Evolutionary conservation across 2,113 vertebrate species (phyloP), one percentile per base, ranked within the genome.

Genomic region (Suricata suricatta): DNA sequence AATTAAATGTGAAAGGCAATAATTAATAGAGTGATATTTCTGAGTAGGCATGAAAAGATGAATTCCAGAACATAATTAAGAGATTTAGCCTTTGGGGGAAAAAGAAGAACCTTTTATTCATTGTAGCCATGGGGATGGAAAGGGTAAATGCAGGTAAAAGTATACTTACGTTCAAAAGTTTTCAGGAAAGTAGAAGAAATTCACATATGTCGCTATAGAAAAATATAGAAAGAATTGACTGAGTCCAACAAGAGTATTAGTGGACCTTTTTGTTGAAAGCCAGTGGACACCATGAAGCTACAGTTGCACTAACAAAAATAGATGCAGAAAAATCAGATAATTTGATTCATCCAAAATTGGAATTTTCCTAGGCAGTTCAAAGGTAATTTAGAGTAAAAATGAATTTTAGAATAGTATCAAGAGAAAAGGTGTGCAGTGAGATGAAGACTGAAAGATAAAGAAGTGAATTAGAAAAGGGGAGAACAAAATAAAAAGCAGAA

Each of bases 241-340:
- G 66, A 0, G 16, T 8, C 21, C 25, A 66, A 60, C 19, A 41
- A 2, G 21, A 47, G 21, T 52, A 13, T 38, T 15, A 29, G 19
- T 35, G 17, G 7, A 7, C 1, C 41, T 85, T 11, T 0, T 2
- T 82, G 1, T 1, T 35, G n/a, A 86, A 83, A 52, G 29, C 9
- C 16, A 66, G 38, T 72, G 19, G 23, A 68, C 33, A 38, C 33
- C 25, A 29, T n/a, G 19, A 71, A 50, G 10, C 35, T 77, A 76
- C 5, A 15, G 19, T n/a, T 19, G 19, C 4, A 1, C 66, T 81
- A 64, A 41, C 35, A 44, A 63, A 68, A 63, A 16, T 1, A 47
- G 57, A 23, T 31, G 16, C 5, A n/a, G 11, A 50, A 2, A 47
- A 33, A 44, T 17, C 10, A 63, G 25, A 27, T 23, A 27, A 86